Base-by-base conservation (phyloP, 2,888 invertebrate species). In the Aphodius granarius region DNA sequence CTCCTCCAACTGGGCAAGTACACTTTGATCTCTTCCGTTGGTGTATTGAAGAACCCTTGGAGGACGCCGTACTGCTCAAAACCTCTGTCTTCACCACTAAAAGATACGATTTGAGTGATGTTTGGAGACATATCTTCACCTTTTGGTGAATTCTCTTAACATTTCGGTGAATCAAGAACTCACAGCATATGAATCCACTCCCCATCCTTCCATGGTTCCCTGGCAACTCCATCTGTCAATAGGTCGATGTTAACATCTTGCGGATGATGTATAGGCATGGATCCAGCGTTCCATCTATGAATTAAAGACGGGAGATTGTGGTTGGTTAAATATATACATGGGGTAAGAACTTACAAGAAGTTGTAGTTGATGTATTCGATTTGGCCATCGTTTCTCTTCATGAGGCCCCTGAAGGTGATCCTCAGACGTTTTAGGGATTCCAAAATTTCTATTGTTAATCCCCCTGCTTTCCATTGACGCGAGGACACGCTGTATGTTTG, bases 321-420 rank as follows among this genome's bases (percentile, higher is more conserved):
- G 43, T 43, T 23, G 63, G 63, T n/a, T 70, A 63, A 63, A 21
- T 63, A 20, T 71, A 15, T 16, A 62, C 70, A 15, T 72, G 9
- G 71, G n/a, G n/a, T n/a, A n/a, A n/a, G n/a, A n/a, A 83, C 91
- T 89, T 86, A 93, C 93, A 92, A 88, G 77, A 92, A 88, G 83
- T 91, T 92, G 70, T 93, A 86, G 71, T 86, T 86, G 22, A 89
- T 85, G 80, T 89, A 89, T 79, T 88, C 86, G 5, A 76, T 17
- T 68, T 66, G 66, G 0, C 72, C 66, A 17, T 64, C 18, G 15
- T 13, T 16, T 0, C 9, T 71, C 6, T 63, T 73, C 68, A 94
- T 84, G n/a, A 92, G 85, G 0, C 95, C 95, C 84, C 93, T 94
- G 84, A 89, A 95, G 23, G 90, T 85, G 17, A 95, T 88, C 81